Conservation (phyloP, 2,113 vertebrate genomes). For the Echinops telfairi region DNA sequence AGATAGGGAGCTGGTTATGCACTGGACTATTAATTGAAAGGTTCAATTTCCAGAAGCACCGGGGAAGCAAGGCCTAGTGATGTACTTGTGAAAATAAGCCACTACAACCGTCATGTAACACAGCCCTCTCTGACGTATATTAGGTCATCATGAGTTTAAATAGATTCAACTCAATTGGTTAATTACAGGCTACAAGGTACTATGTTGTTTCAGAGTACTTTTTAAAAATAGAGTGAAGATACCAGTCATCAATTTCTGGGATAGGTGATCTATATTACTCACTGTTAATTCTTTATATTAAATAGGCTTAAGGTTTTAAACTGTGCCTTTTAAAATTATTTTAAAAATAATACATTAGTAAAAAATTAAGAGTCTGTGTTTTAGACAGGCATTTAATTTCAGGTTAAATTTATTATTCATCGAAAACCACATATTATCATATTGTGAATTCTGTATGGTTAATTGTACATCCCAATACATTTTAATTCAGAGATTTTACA, state of each 20-base stretch:
- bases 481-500: slow-evolving; percentile 40
- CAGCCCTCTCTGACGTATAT: neutral
- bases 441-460: neutral
- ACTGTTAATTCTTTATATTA: neutral
- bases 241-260: neutral
- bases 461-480: neutral
- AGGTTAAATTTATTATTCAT: slow-evolving; percentile 25
- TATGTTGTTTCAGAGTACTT: neutral
- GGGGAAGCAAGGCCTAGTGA: neutral
- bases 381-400: neutral
- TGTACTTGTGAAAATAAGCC: neutral
- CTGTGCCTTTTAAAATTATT: neutral
- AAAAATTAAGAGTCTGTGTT: neutral
- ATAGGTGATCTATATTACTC: neutral
- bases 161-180: neutral
- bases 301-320: neutral
- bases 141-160: neutral
- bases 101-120: neutral
- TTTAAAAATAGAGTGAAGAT: neutral
- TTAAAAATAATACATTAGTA: slow-evolving; percentile 11
- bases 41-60: neutral
- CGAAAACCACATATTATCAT: neutral
- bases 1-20: neutral
- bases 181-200: neutral
- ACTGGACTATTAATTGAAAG: neutral